These are phyloP conservation scores for Ophion slaviceki DNA, from an alignment of 2,888 invertebrate species.

Conservation along the genomic window DNA sequence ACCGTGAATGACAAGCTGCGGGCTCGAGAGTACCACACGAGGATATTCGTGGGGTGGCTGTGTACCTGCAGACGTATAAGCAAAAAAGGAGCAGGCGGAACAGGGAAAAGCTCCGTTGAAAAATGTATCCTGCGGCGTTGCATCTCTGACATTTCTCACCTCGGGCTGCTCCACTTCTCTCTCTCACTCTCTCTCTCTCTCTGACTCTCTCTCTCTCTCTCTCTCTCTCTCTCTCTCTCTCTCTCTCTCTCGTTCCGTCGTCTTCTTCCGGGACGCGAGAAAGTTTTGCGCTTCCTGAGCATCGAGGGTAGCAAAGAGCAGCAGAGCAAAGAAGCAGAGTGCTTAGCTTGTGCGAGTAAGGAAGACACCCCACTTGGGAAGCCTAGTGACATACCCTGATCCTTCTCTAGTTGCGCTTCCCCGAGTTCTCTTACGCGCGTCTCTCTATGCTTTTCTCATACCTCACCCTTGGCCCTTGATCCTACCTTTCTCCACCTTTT, in stretches of 20 bases:
- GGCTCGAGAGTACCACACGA: background rate
- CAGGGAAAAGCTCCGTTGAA: conserved; percentile 58
- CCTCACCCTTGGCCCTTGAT: conserved; percentile 15
- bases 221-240: too few relatives aligned
- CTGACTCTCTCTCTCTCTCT: background rate
- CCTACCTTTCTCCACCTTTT: conserved; percentile 12
- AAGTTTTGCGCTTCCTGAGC: background rate
- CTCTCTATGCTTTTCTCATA: conserved; percentile 60
- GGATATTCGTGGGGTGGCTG: conserved; percentile 28
- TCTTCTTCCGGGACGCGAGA: too few relatives aligned
- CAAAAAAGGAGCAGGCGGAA: conserved; percentile 47
- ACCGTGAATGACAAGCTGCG: too few relatives aligned
- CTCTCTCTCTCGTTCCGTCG: too few relatives aligned
- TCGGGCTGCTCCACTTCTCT: conserved; percentile 34
- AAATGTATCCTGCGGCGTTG: conserved; percentile 64
- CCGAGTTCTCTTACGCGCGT: conserved; percentile 61
- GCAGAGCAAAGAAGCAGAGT: conserved; percentile 53
- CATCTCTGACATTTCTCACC: conserved; percentile 57
- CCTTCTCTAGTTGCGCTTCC: conserved; percentile 60
- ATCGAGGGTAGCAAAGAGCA: conserved; percentile 22
- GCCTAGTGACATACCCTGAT: conserved; percentile 60
- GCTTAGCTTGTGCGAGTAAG: conserved; percentile 57
- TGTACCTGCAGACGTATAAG: conserved; percentile 33
- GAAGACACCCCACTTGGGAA: conserved; percentile 60
- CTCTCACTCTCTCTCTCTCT: background rate